Percentiles rank a stretch among this genome's conserved stretches.
Evolutionary conservation across 2,888 invertebrate species (phyloP).

Genomic region (Lathronympha strigana): DNA sequence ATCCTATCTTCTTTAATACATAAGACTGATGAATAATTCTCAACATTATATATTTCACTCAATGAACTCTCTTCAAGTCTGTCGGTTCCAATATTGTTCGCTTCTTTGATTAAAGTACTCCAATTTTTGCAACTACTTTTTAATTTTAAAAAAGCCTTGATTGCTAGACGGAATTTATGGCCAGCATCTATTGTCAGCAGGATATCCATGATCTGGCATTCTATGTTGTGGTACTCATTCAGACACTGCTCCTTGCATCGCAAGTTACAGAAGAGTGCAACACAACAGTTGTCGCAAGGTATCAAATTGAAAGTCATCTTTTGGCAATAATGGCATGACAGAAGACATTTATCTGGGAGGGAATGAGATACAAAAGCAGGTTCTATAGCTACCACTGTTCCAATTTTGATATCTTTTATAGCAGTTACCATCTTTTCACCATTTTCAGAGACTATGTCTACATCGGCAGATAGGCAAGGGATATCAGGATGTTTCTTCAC

Average conservation of each 20-base stretch:
- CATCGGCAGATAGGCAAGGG: conserved; percentile 34
- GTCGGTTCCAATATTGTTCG: conserved; percentile 41
- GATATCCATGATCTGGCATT: conserved; percentile 43
- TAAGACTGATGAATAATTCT: conserved; percentile 47
- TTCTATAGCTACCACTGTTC: conserved; percentile 36
- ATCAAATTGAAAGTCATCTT: conserved; percentile 43
- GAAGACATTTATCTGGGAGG: neutral
- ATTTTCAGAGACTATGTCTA: conserved; percentile 19
- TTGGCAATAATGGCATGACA: conserved; percentile 42
- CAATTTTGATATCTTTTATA: conserved; percentile 32
- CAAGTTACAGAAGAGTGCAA: conserved; percentile 42
- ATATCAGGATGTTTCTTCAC: conserved; percentile 31
- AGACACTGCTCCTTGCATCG: conserved; percentile 41
- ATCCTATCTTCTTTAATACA: conserved; percentile 42
- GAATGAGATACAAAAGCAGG: conserved; percentile 30
- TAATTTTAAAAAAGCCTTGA: conserved; percentile 49
- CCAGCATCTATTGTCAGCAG: conserved; percentile 23
- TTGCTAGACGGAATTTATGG: conserved; percentile 29
- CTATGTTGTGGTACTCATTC: conserved; percentile 43
- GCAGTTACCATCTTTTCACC: conserved; percentile 25
- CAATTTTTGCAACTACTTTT: conserved; percentile 45
- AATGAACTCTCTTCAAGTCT: conserved; percentile 43
- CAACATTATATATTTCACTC: conserved; percentile 47
- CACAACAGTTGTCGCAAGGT: conserved; percentile 44
- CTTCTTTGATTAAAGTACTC: conserved; percentile 47